phyloP scores from a whole-genome alignment of 2,113 vertebrate species.

The Pavo muticus region DNA sequence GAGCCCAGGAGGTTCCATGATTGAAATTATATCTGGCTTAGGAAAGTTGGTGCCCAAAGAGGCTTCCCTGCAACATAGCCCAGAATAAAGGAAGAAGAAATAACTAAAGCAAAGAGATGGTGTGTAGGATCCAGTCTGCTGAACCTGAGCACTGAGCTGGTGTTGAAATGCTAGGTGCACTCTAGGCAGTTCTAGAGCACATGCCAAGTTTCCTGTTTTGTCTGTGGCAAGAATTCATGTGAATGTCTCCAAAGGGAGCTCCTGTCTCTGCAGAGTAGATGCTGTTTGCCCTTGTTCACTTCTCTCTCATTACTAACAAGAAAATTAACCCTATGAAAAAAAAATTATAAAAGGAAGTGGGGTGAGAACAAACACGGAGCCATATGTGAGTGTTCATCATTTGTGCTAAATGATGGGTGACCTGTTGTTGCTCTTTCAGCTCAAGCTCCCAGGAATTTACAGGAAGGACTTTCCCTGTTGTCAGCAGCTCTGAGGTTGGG shows the following conservation, averaged over 20 bases:
- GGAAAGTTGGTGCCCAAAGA: conserved; percentile 44
- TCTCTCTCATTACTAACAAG: background rate
- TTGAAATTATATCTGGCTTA: conserved; percentile 38
- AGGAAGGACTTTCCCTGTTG: background rate
- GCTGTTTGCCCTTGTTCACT: background rate
- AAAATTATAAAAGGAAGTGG: background rate
- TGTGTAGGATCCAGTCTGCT: background rate
- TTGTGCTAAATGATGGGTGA: background rate
- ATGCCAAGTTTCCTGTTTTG: background rate
- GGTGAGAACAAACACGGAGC: background rate
- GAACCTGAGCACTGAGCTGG: background rate
- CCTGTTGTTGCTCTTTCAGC: background rate
- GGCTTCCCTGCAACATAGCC: background rate
- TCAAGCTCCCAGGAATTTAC: background rate
- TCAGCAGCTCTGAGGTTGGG: background rate
- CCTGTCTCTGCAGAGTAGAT: background rate
- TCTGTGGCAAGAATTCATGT: background rate
- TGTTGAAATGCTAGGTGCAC: background rate
- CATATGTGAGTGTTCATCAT: background rate
- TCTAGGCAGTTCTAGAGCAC: background rate
- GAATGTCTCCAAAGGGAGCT: background rate
- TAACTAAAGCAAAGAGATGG: background rate
- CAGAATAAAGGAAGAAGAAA: conserved; percentile 16
- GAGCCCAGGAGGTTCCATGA: conserved; percentile 32
- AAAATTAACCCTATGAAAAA: background rate